Base-by-base conservation (phyloP, 2,888 invertebrate species). In the Cerastis rubricosa region DNA sequence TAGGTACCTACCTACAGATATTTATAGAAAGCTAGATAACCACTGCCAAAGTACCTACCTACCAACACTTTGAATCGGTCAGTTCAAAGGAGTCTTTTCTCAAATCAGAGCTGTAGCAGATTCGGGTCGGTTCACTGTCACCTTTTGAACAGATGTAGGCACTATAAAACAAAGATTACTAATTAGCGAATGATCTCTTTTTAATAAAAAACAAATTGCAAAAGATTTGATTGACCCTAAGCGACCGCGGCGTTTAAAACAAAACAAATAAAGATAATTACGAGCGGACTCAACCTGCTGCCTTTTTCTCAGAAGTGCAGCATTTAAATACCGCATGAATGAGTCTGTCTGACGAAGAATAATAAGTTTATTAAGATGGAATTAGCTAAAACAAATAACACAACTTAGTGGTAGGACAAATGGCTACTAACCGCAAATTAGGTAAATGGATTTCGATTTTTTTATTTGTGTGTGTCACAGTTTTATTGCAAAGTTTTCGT, bases 291-390 rank as follows among this genome's bases (percentile, higher is more conserved):
- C 54, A 40, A 51, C 69, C 63, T 64, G 61, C 22, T 25, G 71
- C 49, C 35, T 54, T 51, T 45, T 84, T 82, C 82, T 65, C 80
- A 47, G 82, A 84, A 84, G 57, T 63, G 67, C 67, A 79, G 63
- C 17, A 63, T 69, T 84, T 74, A 67, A 65, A 80, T 82, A 61
- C 47, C 59, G 64, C 80, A 80, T 84, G 84, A 80, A 82, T 84
- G 80, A 59, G 57, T 77, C 65, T 43, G 49, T 65, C 25, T 29
- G 22, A 71, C n/a, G 7, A 68, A 79, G 43, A 59, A 73, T 71
- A 70, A 71, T 61, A 66, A 51, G 65, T 72, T 83, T 65, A 69
- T 57, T 49, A n/a, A 8, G 35, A 45, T 80, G 12, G 22, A 63
- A 14, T 54, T 63, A 54, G 47, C 40, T 67, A 71, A 64, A 72